Conservation (phyloP, 2,113 vertebrate species). For the Plecotus auritus region DNA sequence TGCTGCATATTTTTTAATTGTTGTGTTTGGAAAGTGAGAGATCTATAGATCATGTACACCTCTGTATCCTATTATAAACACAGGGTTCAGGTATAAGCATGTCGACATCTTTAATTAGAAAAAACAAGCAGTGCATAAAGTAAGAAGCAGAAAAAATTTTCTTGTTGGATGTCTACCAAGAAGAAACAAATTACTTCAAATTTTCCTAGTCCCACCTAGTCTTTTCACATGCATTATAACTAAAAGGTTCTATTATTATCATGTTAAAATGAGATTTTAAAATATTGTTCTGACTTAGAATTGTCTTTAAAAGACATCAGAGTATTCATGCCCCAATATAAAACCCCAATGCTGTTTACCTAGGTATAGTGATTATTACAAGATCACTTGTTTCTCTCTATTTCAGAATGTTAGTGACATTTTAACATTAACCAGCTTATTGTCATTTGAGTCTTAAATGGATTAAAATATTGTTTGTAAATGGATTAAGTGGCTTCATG, state of each 20-base stretch:
- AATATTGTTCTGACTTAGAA: neutral
- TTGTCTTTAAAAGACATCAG: neutral
- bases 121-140: neutral
- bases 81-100: neutral
- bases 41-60: no score
- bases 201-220: neutral
- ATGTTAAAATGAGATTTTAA: constrained; percentile 11
- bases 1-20: neutral
- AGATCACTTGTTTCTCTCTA: neutral
- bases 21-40: neutral
- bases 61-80: neutral
- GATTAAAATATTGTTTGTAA: neutral
- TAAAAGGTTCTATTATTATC: neutral
- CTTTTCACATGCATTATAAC: neutral
- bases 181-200: neutral
- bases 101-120: neutral
- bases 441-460: neutral
- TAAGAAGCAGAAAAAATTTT: neutral
- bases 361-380: constrained; percentile 39
- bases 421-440: neutral
- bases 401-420: constrained; percentile 45
- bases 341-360: neutral
- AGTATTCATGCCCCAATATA: neutral
- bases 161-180: neutral
- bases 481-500: neutral